Percentiles rank a stretch among this genome's conserved stretches.
These are phyloP conservation scores for Etheostoma cragini DNA, from an alignment of 2,113 vertebrate genomes.

Conservation along the genomic window DNA sequence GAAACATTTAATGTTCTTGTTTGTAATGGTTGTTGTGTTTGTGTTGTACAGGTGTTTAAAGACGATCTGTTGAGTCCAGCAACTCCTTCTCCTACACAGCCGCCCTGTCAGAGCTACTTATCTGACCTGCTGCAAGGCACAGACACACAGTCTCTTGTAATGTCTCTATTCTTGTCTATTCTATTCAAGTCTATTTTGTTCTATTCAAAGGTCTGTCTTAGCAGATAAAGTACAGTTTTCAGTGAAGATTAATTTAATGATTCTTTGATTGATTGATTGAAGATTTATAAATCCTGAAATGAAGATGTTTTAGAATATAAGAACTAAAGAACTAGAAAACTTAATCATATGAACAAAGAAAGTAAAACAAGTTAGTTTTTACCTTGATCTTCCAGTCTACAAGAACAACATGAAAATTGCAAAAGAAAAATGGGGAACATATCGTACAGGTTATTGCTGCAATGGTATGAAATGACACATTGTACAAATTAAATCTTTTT, in stretches of 20 bases:
- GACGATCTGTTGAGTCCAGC: conserved; percentile 39
- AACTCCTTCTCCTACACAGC: conserved; percentile 34
- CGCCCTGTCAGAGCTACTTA: conserved; percentile 33
- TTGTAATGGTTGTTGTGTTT: conserved; percentile 34
- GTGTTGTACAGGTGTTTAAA: conserved; percentile 60
- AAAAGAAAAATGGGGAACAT: not conserved
- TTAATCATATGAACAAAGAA: not conserved
- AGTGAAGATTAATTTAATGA: not conserved
- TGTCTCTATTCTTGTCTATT: not conserved
- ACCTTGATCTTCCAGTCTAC: not conserved
- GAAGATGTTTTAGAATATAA: not conserved
- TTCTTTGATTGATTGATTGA: not conserved
- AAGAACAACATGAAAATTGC: not conserved
- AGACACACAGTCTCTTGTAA: conserved; percentile 61
- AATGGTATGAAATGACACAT: not conserved
- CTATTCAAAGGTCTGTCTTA: conserved; percentile 6
- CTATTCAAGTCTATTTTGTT: not conserved
- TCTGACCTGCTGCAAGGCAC: conserved; percentile 62
- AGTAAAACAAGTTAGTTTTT: not conserved
- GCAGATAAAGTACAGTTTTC: not conserved
- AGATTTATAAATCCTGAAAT: not conserved
- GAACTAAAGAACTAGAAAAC: not conserved
- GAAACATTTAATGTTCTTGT: not conserved
- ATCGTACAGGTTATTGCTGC: not conserved
- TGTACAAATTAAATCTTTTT: not conserved